Percentiles rank a stretch among this genome's conserved stretches.
Conservation (phyloP, 2,797 vertebrate genomes). For the Sphenodon punctatus region DNA sequence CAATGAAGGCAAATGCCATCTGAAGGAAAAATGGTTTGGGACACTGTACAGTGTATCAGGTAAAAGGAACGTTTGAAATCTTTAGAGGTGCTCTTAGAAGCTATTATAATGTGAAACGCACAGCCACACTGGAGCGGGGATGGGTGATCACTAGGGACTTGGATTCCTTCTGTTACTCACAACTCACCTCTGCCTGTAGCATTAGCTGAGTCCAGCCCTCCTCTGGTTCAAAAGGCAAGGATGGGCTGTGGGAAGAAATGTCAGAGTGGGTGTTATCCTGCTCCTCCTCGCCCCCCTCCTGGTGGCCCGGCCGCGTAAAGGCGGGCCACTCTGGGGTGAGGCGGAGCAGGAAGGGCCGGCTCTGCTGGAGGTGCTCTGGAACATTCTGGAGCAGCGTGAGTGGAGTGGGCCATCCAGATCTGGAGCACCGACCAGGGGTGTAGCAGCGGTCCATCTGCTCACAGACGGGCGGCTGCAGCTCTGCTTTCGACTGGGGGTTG, state of each 20-base stretch:
- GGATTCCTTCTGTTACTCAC: not conserved
- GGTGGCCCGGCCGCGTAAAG: too few species aligned
- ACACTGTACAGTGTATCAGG: conserved; percentile 85
- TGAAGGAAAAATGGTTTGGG: conserved; percentile 88
- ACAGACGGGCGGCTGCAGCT: too few species aligned
- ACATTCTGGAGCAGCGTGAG: too few species aligned
- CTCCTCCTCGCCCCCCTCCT: too few species aligned
- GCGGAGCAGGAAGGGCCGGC: too few species aligned
- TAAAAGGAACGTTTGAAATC: conserved; percentile 36
- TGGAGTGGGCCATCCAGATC: too few species aligned
- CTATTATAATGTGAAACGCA: not conserved
- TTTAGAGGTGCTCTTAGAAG: not conserved
- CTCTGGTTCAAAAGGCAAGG: not conserved
- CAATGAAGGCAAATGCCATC: conserved; percentile 80
- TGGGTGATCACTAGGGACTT: not conserved
- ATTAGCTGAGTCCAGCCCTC: not conserved
- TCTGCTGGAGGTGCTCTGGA: too few species aligned
- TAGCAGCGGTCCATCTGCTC: too few species aligned
- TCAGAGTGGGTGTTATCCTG: too few species aligned
- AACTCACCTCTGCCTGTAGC: not conserved
- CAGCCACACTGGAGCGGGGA: not conserved
- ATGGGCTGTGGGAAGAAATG: not conserved
- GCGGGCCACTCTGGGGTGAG: too few species aligned
- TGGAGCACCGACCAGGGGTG: too few species aligned
- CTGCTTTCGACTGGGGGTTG: too few species aligned